Base-by-base conservation (phyloP, 2,888 invertebrate genomes). In the Callyntrura guangdongensis region DNA sequence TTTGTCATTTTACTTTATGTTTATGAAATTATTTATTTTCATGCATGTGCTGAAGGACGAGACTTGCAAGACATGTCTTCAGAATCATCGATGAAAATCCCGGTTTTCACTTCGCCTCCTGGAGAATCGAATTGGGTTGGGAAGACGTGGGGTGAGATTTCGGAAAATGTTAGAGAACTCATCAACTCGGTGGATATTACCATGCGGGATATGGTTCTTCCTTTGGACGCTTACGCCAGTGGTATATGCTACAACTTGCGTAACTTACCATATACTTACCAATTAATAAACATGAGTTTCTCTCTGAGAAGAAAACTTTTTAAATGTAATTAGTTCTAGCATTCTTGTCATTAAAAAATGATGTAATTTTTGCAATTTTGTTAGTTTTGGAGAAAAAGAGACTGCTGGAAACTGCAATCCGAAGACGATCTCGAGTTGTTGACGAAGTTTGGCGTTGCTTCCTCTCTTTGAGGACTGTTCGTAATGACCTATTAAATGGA, bases 391-490 rank as follows among this genome's bases (percentile, higher is more conserved):
- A 91, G 14, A 86, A 82, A 17, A 89, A 84, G 56, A 49, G 67
- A 47, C 11, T 27, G 1, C 61, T 91, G 25, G 88, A 89, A 61
- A 61, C 74, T 6, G 83, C 89, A n/a, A 72, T 86, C 20, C n/a
- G n/a, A 79, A 25, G 86, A 25, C 56, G 89, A 6, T 56, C 20
- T n/a, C 61, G n/a, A n/a, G 49, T 56, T 9, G 83, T 88, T 0
- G 91, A 91, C 49, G 89, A 91, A 27, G 81, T 89, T 5, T 89
- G 88, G 88, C 79, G 77, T 9, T 49, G 77, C 22, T 91, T 49
- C 84, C 47, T 20, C 72, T 88, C 8, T n/a, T n/a, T n/a, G n/a
- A 45, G 49, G 6, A 11, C 17, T 12, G 49, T 49, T 22, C 82
- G 74, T 12, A 20, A n/a, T 14, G 83, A 74, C 14, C 0, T 84